Evolutionary conservation across 2,113 vertebrate genomes (phyloP), one percentile per base, ranked within the genome.

Genomic region (Cryptotis parvus): DNA sequence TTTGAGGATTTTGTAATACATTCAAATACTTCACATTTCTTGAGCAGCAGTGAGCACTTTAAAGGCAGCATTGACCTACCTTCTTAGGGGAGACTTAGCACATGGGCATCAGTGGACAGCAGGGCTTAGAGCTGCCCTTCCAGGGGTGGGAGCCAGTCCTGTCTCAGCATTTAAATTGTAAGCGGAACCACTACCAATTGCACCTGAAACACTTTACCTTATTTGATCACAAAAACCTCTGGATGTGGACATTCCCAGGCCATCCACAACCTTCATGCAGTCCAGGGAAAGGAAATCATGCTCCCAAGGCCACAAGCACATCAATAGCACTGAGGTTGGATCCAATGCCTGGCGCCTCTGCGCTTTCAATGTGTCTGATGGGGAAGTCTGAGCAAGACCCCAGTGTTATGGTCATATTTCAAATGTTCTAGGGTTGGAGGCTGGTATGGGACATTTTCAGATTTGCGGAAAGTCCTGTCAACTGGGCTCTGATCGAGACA

Each of bases 281-380:
- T 35, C 74, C 31, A 87, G 58, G 74, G 5, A 82, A 74, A 93
- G 52, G 6, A 84, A 83, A 37, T 27, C 49, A n/a, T 45, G 78
- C 55, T 8, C 69, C 10, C 41, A 16, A 65, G 61, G 39, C 0
- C 22, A 33, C 49, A 9, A 29, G 6, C 58, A 24, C 69, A 15
- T 29, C 82, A 66, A 10, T 1, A 26, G 4, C 9, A 10, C 68
- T 10, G 22, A 66, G 18, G 2, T 0, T 43, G 4, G 11, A n/a
- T 73, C 43, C 87, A 63, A 63, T 63, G 65, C n/a, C 20, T 86
- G 33, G 41, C 78, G 24, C n/a, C 4, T 33, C 1, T 83, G 24
- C 26, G n/a, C 1, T 35, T 10, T 26, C 8, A 74, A 0, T n/a
- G 4, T 9, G 37, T 45, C 29, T 14, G 33, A 9, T 22, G 33